Evolutionary conservation across 1,140 invertebrate genomes (phyloP).

Genomic region (Chrysomallon squamiferum): DNA sequence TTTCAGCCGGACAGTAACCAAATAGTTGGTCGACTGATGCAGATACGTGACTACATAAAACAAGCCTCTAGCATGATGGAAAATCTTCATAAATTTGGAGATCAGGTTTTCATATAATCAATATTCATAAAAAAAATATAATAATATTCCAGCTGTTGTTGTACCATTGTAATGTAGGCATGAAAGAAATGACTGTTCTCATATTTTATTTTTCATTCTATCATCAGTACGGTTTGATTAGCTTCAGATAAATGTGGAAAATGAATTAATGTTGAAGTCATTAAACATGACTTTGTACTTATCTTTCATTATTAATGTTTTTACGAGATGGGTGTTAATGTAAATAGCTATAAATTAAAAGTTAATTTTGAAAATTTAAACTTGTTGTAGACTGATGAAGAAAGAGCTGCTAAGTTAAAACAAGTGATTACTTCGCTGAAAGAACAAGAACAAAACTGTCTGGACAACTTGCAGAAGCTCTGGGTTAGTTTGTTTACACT

Average conservation of each 20-base stretch:
- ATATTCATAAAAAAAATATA: too few relatives aligned
- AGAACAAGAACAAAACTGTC: conserved; percentile 28
- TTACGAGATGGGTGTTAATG: too few relatives aligned
- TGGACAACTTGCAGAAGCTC: conserved; percentile 30
- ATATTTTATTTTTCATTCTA: too few relatives aligned
- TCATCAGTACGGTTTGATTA: too few relatives aligned
- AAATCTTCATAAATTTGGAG: conserved; percentile 54
- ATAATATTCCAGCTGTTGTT: neutral
- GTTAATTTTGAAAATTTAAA: too few relatives aligned
- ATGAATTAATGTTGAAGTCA: too few relatives aligned
- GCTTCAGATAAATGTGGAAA: too few relatives aligned
- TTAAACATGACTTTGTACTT: too few relatives aligned
- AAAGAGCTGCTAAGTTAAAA: conserved; percentile 27
- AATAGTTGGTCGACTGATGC: conserved; percentile 60
- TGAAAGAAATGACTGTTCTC: neutral
- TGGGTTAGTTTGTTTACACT: conserved; percentile 21
- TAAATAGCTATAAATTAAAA: too few relatives aligned
- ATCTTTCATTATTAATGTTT: too few relatives aligned
- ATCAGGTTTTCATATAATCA: conserved; percentile 51
- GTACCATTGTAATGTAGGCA: neutral
- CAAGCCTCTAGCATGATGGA: conserved; percentile 61
- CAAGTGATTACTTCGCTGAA: conserved; percentile 29
- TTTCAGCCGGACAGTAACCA: conserved; percentile 58
- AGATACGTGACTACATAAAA: conserved; percentile 64
- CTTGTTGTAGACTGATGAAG: conserved; percentile 24